Conservation (phyloP, 1,140 invertebrate species). For the Drosophila rhopaloa region DNA sequence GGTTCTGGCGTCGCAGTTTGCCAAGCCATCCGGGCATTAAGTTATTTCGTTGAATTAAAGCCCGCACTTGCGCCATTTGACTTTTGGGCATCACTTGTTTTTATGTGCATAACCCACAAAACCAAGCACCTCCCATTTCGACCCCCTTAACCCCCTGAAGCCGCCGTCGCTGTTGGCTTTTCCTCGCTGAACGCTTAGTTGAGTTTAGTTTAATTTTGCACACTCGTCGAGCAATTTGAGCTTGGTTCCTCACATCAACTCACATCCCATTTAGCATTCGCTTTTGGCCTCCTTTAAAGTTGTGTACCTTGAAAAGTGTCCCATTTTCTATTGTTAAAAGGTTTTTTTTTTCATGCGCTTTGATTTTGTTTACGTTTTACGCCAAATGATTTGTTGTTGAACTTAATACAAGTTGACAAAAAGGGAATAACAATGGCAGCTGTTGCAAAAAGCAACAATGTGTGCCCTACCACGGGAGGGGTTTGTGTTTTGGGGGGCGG, state of each 20-base stretch:
- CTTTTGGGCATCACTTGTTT: slow-evolving; percentile 66
- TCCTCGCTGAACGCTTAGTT: slow-evolving; percentile 56
- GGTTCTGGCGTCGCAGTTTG: slow-evolving; percentile 43
- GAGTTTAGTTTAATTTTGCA: slow-evolving; percentile 67
- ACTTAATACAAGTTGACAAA: slow-evolving; percentile 78
- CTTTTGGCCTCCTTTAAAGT: background rate
- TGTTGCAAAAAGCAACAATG: slow-evolving; percentile 75
- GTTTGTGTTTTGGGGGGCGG: background rate
- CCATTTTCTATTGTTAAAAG: slow-evolving; percentile 40
- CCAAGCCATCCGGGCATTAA: slow-evolving; percentile 67
- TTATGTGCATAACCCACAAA: slow-evolving; percentile 54
- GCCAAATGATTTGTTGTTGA: slow-evolving; percentile 80
- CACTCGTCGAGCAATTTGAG: slow-evolving; percentile 67
- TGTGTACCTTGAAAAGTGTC: slow-evolving; percentile 49
- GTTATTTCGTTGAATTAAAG: slow-evolving; percentile 77
- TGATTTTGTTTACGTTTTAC: slow-evolving; percentile 80
- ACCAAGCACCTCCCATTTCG: background rate
- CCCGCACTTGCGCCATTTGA: slow-evolving; percentile 72
- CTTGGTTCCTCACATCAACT: slow-evolving; percentile 18
- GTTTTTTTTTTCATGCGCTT: slow-evolving; percentile 62
- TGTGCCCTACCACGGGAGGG: slow-evolving; percentile 17
- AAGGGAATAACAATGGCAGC: slow-evolving; percentile 72
- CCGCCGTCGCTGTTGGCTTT: background rate
- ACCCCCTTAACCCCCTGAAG: background rate
- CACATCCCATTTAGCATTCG: slow-evolving; percentile 43